Conservation (phyloP, 2,797 vertebrate genomes). For the Eulemur coronatus region DNA sequence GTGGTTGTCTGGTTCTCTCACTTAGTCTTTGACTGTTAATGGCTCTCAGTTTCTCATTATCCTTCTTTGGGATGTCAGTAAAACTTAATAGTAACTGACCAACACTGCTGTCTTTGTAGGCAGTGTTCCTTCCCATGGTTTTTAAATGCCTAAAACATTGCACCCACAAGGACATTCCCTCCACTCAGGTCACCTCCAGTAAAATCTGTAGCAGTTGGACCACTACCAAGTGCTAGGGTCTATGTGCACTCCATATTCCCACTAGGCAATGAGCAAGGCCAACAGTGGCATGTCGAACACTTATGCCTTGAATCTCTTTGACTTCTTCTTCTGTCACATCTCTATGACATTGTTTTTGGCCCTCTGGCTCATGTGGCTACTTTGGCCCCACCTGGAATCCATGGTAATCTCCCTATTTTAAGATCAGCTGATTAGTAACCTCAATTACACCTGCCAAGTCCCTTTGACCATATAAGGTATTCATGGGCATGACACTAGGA, state of each 20-base stretch:
- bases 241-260: not conserved
- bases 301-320: not conserved
- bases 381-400: not conserved
- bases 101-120: not conserved
- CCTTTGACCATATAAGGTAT: not conserved
- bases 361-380: not conserved
- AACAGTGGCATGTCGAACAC: not conserved
- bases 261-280: not conserved
- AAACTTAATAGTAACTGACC: not conserved
- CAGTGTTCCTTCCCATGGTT: not conserved
- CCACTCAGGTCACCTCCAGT: not conserved
- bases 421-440: not conserved
- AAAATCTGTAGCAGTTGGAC: not conserved
- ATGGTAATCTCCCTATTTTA: not conserved
- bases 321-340: not conserved
- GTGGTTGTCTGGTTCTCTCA: not conserved
- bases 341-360: not conserved
- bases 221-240: not conserved
- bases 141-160: constrained; percentile 3
- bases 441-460: not conserved
- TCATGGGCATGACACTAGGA: not conserved
- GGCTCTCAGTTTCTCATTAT: not conserved
- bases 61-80: not conserved
- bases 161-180: not conserved
- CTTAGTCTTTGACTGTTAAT: not conserved